Base-by-base conservation (phyloP, 2,888 invertebrate genomes). In the Periphyllus acericola region DNA sequence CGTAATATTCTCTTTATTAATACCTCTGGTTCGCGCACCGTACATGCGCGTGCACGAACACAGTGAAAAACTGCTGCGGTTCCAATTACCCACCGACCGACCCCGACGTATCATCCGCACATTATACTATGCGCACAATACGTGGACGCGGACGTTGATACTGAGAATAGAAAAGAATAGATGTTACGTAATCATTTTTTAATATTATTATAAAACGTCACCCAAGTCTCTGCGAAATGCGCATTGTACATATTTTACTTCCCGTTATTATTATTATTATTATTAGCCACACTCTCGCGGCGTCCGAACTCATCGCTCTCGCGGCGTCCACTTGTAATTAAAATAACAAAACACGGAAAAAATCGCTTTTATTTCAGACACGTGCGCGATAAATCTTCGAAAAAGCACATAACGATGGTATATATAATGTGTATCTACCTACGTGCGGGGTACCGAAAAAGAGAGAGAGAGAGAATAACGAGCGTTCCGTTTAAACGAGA, bases 351-450 rank as follows among this genome's bases (percentile, higher is more conserved):
- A 81, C 1, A 8, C 19, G 29, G 75, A 52, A 19, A 66, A 29
- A 76, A 29, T 46, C 29, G 76, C 46, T 76, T 76, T 76, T 52
- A 46, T 29, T 76, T 46, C 14, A 46, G 46, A 46, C 76, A 52
- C 29, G 76, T 40, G 76, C n/a, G 40, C 40, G 46, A 76, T 76
- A 76, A 52, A 76, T 76, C 19, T 29, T 46, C 19, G n/a, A n/a
- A 8, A n/a, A n/a, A 66, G n/a, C n/a, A 55, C 55, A 21, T 21
- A n/a, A 25, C 66, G 29, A n/a, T 11, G 11, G 29, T 68, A 29
- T 68, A 68, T 29, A 29, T 68, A n/a, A 29, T n/a, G 29, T 29
- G 68, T 68, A 68, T 68, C 3, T 25, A 19, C 60, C 55, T 55
- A 55, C 21, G 60, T 25, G 25, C 60, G 21, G 25, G 60, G 25